phyloP scores from a whole-genome alignment of 2,797 vertebrate species.

The Sebastes kiyomatsui region DNA sequence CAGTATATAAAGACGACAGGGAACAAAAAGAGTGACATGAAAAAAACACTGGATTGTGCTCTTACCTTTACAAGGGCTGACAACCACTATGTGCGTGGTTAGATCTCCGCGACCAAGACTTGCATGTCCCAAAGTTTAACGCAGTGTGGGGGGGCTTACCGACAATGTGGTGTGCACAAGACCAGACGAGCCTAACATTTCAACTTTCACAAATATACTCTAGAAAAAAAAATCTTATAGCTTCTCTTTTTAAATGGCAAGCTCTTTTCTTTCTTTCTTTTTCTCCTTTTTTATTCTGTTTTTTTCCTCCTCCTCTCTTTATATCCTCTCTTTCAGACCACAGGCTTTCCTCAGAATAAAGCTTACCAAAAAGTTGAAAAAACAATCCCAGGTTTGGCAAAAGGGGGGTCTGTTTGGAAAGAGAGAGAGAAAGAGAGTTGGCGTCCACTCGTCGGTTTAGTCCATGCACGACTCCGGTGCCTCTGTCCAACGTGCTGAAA shows the following conservation, averaged over 20 bases:
- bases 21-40: conserved; percentile 66
- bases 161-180: conserved; percentile 81
- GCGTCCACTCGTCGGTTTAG: conserved; percentile 84
- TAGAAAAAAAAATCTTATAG: conserved; percentile 81
- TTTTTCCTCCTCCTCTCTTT: neutral
- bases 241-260: conserved; percentile 65
- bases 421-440: conserved; percentile 81
- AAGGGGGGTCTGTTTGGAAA: conserved; percentile 63
- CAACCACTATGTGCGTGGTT: conserved; percentile 91
- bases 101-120: conserved; percentile 93
- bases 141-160: conserved; percentile 81
- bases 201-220: conserved; percentile 87
- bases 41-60: conserved; percentile 77
- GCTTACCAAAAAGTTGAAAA: conserved; percentile 84
- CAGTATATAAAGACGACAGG: conserved; percentile 51
- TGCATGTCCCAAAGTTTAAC: conserved; percentile 98
- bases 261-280: conserved; percentile 32
- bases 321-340: conserved; percentile 70
- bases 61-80: conserved; percentile 96
- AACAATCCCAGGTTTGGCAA: conserved; percentile 83
- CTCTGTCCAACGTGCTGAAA: conserved; percentile 97
- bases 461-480: conserved; percentile 86
- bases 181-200: conserved; percentile 87
- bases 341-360: conserved; percentile 72
- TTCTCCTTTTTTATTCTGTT: conserved; percentile 9